phyloP scores from a whole-genome alignment of 1,140 invertebrate genomes.

The Drosophila miranda region DNA sequence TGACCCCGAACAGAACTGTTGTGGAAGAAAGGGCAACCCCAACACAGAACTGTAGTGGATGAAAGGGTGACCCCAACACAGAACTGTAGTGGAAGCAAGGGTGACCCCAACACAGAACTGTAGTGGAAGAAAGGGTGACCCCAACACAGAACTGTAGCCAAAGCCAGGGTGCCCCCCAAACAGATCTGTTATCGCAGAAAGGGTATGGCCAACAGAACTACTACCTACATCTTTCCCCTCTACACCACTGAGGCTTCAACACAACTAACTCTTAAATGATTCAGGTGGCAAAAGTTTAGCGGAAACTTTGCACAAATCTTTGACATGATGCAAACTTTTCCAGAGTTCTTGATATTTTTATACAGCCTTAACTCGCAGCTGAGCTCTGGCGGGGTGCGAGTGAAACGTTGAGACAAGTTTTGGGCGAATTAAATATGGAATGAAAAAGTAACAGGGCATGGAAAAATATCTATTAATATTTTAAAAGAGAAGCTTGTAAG shows the following conservation, averaged over 20 bases:
- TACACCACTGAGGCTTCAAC: conserved; percentile 4
- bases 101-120: too few relatives aligned
- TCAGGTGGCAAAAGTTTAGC: conserved; percentile 28
- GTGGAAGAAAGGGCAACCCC: too few relatives aligned
- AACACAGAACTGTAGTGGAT: too few relatives aligned
- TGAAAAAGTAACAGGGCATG: neutral
- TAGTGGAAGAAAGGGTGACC: too few relatives aligned
- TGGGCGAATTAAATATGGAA: conserved; percentile 1
- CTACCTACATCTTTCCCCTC: neutral
- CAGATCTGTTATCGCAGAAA: conserved; percentile 4
- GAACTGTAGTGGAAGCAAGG: too few relatives aligned
- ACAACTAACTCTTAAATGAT: conserved; percentile 31
- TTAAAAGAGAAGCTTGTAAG: too few relatives aligned
- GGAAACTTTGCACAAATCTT: conserved; percentile 39
- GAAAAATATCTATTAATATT: too few relatives aligned
- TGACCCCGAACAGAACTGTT: too few relatives aligned
- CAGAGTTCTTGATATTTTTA: conserved; percentile 1
- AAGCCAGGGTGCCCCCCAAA: neutral
- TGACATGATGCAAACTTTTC: conserved; percentile 37
- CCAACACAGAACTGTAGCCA: too few relatives aligned
- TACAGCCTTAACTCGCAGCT: neutral
- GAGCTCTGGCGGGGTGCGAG: conserved; percentile 9
- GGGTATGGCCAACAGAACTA: neutral
- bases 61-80: too few relatives aligned
- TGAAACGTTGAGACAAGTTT: too few relatives aligned